Conservation (phyloP, 2,888 invertebrate genomes). For the Ecliptopera silaceata region DNA sequence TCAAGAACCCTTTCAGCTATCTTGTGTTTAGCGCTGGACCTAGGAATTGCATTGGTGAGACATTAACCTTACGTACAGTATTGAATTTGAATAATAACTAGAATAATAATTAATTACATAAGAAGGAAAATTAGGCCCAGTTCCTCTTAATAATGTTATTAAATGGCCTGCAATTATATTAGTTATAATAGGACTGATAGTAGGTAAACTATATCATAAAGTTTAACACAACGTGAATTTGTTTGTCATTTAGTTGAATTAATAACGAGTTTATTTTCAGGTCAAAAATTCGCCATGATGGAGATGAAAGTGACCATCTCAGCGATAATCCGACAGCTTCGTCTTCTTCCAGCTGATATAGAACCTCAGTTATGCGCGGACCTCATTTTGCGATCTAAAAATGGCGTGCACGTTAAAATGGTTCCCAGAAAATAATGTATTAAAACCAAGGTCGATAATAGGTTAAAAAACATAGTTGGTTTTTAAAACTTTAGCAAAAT, state of each 20-base stretch:
- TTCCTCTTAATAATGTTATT: no score
- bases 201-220: no score
- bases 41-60: slow-evolving; percentile 83
- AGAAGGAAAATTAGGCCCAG: no score
- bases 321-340: slow-evolving; percentile 71
- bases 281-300: slow-evolving; percentile 62
- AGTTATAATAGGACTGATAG: no score
- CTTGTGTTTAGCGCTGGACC: slow-evolving; percentile 86
- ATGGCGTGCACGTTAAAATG: slow-evolving; percentile 64
- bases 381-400: slow-evolving; percentile 63
- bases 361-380: slow-evolving; percentile 68
- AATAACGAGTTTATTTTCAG: slow-evolving; percentile 25
- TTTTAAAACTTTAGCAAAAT: no score
- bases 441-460: no score
- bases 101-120: no score
- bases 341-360: slow-evolving; percentile 51
- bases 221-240: no score
- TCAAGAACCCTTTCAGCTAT: slow-evolving; percentile 71
- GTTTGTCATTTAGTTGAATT: no score
- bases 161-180: no score
- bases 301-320: slow-evolving; percentile 78
- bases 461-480: no score
- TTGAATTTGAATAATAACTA: no score
- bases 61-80: neutral
- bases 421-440: slow-evolving; percentile 40